phyloP scores from a whole-genome alignment of 1,140 invertebrate genomes.

The Lineus longissimus region DNA sequence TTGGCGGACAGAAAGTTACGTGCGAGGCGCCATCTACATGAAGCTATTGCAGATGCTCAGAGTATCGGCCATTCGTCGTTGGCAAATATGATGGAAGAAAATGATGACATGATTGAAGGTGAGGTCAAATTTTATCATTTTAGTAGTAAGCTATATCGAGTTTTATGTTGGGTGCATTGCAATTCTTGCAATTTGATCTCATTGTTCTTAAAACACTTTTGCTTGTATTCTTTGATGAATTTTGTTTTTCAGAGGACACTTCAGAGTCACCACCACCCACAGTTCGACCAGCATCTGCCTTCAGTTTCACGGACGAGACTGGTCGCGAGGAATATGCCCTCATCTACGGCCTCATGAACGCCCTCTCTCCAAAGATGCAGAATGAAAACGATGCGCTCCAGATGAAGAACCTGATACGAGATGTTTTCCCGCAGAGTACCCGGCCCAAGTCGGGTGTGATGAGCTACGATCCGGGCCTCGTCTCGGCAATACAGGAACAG shows the following conservation, averaged over 20 bases:
- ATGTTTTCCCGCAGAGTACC: constrained; percentile 38
- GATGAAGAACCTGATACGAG: constrained; percentile 27
- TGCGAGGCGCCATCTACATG: too few species aligned
- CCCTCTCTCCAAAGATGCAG: constrained; percentile 27
- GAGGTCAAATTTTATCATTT: not conserved
- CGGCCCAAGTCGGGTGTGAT: constrained; percentile 17
- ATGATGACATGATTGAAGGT: constrained; percentile 13
- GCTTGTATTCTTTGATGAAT: not conserved
- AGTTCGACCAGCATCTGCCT: not conserved
- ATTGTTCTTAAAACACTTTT: too few species aligned
- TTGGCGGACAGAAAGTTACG: constrained; percentile 24
- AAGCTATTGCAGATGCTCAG: too few species aligned
- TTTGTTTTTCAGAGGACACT: not conserved
- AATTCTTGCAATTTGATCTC: too few species aligned
- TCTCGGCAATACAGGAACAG: constrained; percentile 39
- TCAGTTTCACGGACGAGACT: not conserved
- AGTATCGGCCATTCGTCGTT: too few species aligned
- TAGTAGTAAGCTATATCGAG: too few species aligned
- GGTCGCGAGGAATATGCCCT: constrained; percentile 36
- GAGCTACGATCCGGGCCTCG: constrained; percentile 26
- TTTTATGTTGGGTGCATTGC: too few species aligned
- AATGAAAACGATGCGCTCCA: constrained; percentile 24
- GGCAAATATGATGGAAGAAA: constrained; percentile 10
- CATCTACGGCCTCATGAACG: constrained; percentile 32
- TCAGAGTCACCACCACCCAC: not conserved